These are phyloP conservation scores for Hypercompe scribonia DNA, from an alignment of 2,888 invertebrate species.

Conservation along the genomic window DNA sequence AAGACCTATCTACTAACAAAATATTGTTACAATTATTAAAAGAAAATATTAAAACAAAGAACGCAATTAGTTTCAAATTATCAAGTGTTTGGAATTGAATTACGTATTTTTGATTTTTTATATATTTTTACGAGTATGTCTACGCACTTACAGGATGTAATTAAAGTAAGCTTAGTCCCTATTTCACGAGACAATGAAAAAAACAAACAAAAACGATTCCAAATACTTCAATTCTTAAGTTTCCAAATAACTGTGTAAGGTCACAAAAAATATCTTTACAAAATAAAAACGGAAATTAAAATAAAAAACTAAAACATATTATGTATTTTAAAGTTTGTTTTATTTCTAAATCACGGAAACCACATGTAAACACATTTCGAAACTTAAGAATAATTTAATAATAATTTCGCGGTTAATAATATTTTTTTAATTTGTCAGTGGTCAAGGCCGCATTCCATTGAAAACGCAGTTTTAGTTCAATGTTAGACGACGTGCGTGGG, in stretches of 20 bases:
- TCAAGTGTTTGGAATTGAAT: not conserved
- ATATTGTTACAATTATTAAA: not conserved
- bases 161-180: not conserved
- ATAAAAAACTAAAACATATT: not conserved
- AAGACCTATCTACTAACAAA: not conserved
- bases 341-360: constrained; percentile 17
- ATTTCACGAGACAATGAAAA: not conserved
- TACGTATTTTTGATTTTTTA: not conserved
- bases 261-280: not conserved
- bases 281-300: not conserved
- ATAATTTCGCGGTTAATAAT: constrained; percentile 19
- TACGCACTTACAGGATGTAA: not conserved
- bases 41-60: not conserved
- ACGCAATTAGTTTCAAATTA: not conserved
- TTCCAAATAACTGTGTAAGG: not conserved
- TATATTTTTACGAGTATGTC: not conserved
- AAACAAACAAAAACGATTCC: not conserved
- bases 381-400: not conserved
- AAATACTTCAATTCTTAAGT: not conserved
- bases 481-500: constrained; percentile 16
- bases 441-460: constrained; percentile 20
- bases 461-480: constrained; percentile 17
- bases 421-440: constrained; percentile 14
- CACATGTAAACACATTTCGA: constrained; percentile 9
- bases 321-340: not conserved